Conservation (phyloP, 2,113 vertebrate genomes). For the Rhabdornis inornatus region DNA sequence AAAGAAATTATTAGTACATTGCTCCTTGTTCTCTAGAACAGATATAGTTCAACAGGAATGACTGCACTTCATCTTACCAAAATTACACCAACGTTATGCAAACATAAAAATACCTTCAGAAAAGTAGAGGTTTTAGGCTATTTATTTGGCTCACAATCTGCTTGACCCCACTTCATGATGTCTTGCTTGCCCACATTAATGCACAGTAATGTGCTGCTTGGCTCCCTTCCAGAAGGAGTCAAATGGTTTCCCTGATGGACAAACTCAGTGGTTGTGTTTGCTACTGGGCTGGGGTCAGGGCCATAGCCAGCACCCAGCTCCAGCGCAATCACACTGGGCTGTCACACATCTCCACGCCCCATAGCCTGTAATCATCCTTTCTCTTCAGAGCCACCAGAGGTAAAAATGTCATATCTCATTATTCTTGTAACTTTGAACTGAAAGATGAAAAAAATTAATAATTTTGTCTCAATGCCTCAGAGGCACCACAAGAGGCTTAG, state of each 20-base stretch:
- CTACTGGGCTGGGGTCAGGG: fast-evolving
- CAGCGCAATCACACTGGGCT: background rate
- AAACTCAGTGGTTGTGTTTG: background rate
- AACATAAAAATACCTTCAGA: background rate
- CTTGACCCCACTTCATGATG: background rate
- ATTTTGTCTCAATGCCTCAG: background rate
- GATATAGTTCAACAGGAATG: background rate
- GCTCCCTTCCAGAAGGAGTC: background rate
- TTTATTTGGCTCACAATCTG: background rate
- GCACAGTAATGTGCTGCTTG: background rate
- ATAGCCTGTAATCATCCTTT: background rate
- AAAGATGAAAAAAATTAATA: background rate
- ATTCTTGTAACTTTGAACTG: background rate
- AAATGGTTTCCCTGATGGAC: background rate
- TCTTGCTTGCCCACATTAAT: background rate
- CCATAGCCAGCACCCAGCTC: background rate
- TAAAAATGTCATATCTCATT: background rate
- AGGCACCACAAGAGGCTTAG: background rate
- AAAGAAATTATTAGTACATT: background rate
- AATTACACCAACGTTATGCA: background rate
- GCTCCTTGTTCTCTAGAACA: background rate
- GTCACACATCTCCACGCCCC: background rate
- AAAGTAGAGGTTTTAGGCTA: background rate
- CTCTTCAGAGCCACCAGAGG: background rate
- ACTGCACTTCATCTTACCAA: background rate